Conservation (phyloP, 2,888 invertebrate species). For the Cantharis lateralis region DNA sequence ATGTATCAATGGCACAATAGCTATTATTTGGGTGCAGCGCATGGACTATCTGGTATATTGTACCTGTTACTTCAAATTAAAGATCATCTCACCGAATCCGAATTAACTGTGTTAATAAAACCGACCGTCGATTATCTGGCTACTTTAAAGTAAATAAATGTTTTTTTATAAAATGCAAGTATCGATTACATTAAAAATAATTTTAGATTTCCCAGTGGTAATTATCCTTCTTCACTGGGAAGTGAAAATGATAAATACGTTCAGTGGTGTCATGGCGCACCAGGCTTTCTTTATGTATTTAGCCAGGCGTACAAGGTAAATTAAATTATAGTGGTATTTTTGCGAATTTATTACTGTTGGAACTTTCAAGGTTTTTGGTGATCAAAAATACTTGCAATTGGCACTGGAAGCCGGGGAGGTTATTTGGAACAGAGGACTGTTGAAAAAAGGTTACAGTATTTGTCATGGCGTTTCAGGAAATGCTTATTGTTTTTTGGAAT, state of each 20-base stretch:
- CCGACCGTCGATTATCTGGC: constrained; percentile 70
- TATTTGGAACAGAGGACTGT: constrained; percentile 80
- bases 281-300: constrained; percentile 79
- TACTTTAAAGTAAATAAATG: constrained; percentile 52
- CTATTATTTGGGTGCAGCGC: constrained; percentile 87
- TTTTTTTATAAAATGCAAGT: not conserved
- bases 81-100: constrained; percentile 60
- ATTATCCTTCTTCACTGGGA: constrained; percentile 79
- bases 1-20: constrained; percentile 88
- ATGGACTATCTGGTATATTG: constrained; percentile 85
- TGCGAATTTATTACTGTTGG: not conserved
- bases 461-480: constrained; percentile 91
- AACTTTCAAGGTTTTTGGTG: constrained; percentile 66
- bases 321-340: not conserved
- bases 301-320: constrained; percentile 69
- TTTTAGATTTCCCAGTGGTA: constrained; percentile 63
- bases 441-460: constrained; percentile 83
- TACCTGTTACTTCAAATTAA: constrained; percentile 78
- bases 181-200: not conserved
- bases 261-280: constrained; percentile 96
- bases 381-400: constrained; percentile 69
- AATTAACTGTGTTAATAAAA: constrained; percentile 63
- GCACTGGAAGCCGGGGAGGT: constrained; percentile 76
- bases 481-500: constrained; percentile 78
- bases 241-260: constrained; percentile 74